Percentiles rank a stretch among this genome's conserved stretches.
phyloP scores from a whole-genome alignment of 2,113 vertebrate genomes.

The Chaenogobius annularis region DNA sequence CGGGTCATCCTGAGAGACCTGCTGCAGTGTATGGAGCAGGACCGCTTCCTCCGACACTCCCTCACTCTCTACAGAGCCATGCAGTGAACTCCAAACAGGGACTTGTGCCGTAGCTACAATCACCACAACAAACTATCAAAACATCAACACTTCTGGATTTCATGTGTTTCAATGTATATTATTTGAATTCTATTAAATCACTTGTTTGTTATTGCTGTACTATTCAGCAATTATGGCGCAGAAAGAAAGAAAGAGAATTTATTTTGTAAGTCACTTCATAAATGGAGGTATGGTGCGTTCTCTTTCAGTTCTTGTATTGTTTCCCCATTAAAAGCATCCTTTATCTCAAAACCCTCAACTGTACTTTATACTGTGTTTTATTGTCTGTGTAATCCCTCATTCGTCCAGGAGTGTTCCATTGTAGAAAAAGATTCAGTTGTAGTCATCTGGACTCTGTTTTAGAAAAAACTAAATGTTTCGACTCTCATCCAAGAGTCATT shows the following conservation, averaged over 20 bases:
- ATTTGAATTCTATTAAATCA: background rate
- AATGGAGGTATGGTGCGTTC: background rate
- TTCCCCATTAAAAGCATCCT: conserved; percentile 8
- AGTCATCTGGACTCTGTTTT: no score
- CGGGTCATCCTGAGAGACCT: conserved; percentile 90
- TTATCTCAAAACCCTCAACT: background rate
- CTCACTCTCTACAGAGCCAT: conserved; percentile 87
- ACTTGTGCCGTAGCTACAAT: background rate
- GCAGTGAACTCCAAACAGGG: conserved; percentile 71
- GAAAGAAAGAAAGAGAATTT: background rate
- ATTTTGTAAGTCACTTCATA: background rate
- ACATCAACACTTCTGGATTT: background rate
- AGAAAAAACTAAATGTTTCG: no score
- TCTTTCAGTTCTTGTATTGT: conserved; percentile 6
- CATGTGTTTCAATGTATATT: background rate
- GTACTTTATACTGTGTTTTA: background rate
- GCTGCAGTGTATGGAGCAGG: conserved; percentile 93
- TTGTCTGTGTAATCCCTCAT: no score
- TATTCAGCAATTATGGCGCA: background rate
- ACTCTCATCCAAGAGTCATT: no score
- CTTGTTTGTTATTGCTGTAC: background rate
- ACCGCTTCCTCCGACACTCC: conserved; percentile 82
- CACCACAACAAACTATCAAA: background rate
- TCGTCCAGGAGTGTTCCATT: no score
- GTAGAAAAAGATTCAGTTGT: no score